Evolutionary conservation across 64 coral and sea anemone species (phyloP), one percentile per base, ranked within the genome.

Genomic region (Montipora capricornis): DNA sequence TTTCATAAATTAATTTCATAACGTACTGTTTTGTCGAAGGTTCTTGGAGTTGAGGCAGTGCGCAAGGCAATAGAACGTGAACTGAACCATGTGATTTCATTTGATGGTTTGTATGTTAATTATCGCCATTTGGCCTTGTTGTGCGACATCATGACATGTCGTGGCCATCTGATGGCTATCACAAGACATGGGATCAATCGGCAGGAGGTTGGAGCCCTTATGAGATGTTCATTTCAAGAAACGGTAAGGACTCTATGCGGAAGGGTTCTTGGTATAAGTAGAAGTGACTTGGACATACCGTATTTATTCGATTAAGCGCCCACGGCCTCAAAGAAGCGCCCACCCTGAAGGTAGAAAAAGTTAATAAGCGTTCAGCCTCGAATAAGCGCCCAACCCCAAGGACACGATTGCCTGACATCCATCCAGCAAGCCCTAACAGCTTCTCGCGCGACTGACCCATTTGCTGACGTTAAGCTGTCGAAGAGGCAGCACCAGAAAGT

Each of bases 141-240:
- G 68, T 99, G 97, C 87, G 97, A 99, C 83, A 96, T 99, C 7
- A 99, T 99, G 97, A 99, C 97, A 0, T 94, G 97, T 58, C 91
- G 94, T 86, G 97, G 97, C 8, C 97, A 99, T 87, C 58, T 99
- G 17, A 99, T 99, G 97, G 97, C 97, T 10, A 99, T 99, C 62
- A 99, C 97, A 50, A 82, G 97, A 60, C 97, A 99, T 58, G 97
- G 97, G 5, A 99, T 99, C 19, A 99, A 99, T 87, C 91, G 95
- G 44, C 97, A 99, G 6, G 97, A 99, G 55, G 95, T 96, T 64
- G 97, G 97, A 5, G 95, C 95, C 16, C 94, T 99, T 12, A 99
- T 99, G 97, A 99, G 97, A 48, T 96, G 97, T 62, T 99, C 97
- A 8, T 99, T 99, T 94, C 95, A 99, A 58, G 97, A 99, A 96